Evolutionary conservation across 2,888 invertebrate genomes (phyloP), one percentile per base, ranked within the genome.

Genomic region (Desoria tigrina): DNA sequence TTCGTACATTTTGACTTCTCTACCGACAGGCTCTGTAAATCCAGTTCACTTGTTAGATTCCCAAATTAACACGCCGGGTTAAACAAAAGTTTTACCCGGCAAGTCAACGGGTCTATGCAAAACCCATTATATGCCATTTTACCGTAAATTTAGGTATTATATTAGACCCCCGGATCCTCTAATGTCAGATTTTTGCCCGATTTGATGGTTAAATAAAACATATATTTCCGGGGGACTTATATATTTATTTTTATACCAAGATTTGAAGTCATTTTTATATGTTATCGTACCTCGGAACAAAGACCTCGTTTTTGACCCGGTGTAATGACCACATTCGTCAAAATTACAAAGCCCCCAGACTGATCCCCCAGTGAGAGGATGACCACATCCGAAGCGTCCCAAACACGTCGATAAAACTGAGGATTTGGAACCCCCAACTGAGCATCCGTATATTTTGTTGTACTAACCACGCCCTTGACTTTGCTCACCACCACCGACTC

Each of bases 301-400:
- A 66, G 65, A 27, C 77, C 77, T 50, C 79, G 77, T 11, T 77
- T 79, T 74, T 83, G 82, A 63, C 79, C 78, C 21, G 79, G 78
- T n/a, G 83, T 82, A 18, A 82, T 78, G 1, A 82, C 77, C 21
- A 81, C 77, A 77, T 83, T 82, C 27, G 83, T 83, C 65, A 79
- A 79, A 37, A 83, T 80, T 77, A 83, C 83, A 65, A 83, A 82
- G 3, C 82, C 83, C 72, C 79, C 79, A 72, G 81, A 81, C 74
- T 83, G 83, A 79, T 81, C 81, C 28, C 73, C 73, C 32, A 68
- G 65, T 1, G 83, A 80, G 3, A 83, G 83, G n/a, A 82, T 78
- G 2, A 82, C 80, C 75, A 82, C 81, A 69, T 84, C 83, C 2
- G 81, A 78, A 6, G 81, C 80, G 77, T 84, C 83, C 82, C 82